These are phyloP conservation scores for Pheosia gnoma DNA, from an alignment of 2,888 invertebrate genomes.

Conservation along the genomic window DNA sequence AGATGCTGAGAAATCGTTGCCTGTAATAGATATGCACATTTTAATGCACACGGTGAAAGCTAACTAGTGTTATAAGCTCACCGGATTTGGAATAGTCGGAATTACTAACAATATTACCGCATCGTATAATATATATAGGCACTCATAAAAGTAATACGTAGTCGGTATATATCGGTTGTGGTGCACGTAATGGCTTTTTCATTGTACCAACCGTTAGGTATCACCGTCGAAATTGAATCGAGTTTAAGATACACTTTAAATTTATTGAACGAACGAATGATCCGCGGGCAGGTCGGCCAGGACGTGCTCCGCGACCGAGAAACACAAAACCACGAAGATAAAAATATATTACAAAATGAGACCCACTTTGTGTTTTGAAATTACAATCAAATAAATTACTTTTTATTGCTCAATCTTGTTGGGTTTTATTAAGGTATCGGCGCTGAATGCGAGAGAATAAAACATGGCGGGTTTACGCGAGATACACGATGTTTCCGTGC, in stretches of 20 bases:
- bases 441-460: slow-evolving; percentile 77
- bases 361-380: slow-evolving; percentile 83
- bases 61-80: slow-evolving; percentile 29
- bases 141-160: slow-evolving; percentile 33
- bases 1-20: slow-evolving; percentile 50
- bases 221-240: slow-evolving; percentile 66
- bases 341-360: slow-evolving; percentile 84
- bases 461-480: slow-evolving; percentile 81
- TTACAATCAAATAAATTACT: slow-evolving; percentile 84
- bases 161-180: slow-evolving; percentile 47
- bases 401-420: slow-evolving; percentile 85
- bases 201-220: slow-evolving; percentile 55
- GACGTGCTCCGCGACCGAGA: slow-evolving; percentile 72
- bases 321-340: slow-evolving; percentile 82
- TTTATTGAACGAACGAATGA: slow-evolving; percentile 66
- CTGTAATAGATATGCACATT: slow-evolving; percentile 65
- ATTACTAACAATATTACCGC: slow-evolving; percentile 23
- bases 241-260: slow-evolving; percentile 61
- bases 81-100: slow-evolving; percentile 18
- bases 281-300: slow-evolving; percentile 58
- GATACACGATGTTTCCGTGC: slow-evolving; percentile 70
- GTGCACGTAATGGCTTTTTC: slow-evolving; percentile 70
- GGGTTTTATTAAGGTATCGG: slow-evolving; percentile 84
- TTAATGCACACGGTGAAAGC: slow-evolving; percentile 53
- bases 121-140: slow-evolving; percentile 30